Evolutionary conservation across 2,888 invertebrate genomes (phyloP).

Genomic region (Platynereis dumerilii): DNA sequence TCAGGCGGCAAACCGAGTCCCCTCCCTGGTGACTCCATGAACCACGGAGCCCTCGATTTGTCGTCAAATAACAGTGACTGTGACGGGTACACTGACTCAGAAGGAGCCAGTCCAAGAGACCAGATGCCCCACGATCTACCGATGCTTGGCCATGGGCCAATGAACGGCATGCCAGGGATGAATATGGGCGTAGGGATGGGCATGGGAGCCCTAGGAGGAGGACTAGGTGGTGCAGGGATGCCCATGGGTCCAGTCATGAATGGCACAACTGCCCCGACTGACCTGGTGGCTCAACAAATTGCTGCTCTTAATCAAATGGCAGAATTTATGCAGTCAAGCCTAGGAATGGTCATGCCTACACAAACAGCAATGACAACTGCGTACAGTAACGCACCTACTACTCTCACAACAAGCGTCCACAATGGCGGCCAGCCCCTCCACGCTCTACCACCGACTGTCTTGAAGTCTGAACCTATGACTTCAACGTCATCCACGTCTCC

Average conservation of each 20-base stretch:
- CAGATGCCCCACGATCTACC: not conserved
- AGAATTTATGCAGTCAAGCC: not conserved
- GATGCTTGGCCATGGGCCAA: no score
- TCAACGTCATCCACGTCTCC: not conserved
- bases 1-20: no score
- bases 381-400: not conserved
- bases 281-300: not conserved
- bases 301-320: conserved; percentile 6
- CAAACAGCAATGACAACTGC: not conserved
- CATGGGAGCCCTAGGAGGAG: no score
- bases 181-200: not conserved
- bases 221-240: no score
- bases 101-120: not conserved
- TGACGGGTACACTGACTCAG: conserved; percentile 7
- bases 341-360: conserved; percentile 4
- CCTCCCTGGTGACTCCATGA: not conserved
- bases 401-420: not conserved
- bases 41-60: conserved; percentile 3
- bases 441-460: not conserved
- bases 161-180: conserved; percentile 1
- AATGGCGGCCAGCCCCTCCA: not conserved
- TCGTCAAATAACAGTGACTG: not conserved
- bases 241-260: no score
- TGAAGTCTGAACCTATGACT: conserved; percentile 1
- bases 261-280: not conserved